phyloP scores from a whole-genome alignment of 2,888 invertebrate species.

The Catocala sponsa region DNA sequence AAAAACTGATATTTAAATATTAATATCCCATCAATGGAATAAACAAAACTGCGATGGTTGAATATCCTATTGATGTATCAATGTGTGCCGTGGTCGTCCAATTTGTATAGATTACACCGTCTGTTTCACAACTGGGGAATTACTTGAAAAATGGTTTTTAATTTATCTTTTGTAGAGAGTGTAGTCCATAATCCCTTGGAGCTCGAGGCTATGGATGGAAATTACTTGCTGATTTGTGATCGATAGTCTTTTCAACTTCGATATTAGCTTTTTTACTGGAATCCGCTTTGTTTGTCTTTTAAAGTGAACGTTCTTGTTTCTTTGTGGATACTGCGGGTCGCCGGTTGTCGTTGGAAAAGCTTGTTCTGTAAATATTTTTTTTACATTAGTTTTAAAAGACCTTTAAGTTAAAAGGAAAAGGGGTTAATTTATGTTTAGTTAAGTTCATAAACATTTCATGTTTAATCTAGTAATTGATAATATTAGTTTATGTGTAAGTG shows the following conservation, averaged over 20 bases:
- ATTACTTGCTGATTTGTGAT: constrained; percentile 43
- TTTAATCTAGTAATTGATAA: too few relatives aligned
- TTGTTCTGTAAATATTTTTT: constrained; percentile 22
- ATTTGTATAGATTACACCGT: constrained; percentile 72
- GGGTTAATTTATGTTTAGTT: too few relatives aligned
- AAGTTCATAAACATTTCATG: too few relatives aligned
- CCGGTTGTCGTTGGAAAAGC: constrained; percentile 17
- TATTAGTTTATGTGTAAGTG: too few relatives aligned
- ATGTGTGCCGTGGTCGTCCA: constrained; percentile 56
- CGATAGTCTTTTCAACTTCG: constrained; percentile 42
- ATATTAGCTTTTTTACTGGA: constrained; percentile 35
- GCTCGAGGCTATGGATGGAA: constrained; percentile 25
- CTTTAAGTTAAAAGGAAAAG: too few relatives aligned
- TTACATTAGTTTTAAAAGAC: too few relatives aligned
- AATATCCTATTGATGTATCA: constrained; percentile 62
- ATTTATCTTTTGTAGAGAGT: constrained; percentile 58
- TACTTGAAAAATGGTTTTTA: constrained; percentile 74
- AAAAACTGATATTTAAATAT: constrained; percentile 52
- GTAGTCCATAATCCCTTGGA: constrained; percentile 31
- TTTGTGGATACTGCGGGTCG: constrained; percentile 28
- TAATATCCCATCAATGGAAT: constrained; percentile 56
- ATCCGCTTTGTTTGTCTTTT: constrained; percentile 39
- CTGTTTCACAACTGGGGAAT: constrained; percentile 54
- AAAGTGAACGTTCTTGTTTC: constrained; percentile 29
- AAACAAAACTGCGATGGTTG: constrained; percentile 51